These are phyloP conservation scores for Spisula solida DNA, from an alignment of 2,888 invertebrate genomes.

Conservation along the genomic window DNA sequence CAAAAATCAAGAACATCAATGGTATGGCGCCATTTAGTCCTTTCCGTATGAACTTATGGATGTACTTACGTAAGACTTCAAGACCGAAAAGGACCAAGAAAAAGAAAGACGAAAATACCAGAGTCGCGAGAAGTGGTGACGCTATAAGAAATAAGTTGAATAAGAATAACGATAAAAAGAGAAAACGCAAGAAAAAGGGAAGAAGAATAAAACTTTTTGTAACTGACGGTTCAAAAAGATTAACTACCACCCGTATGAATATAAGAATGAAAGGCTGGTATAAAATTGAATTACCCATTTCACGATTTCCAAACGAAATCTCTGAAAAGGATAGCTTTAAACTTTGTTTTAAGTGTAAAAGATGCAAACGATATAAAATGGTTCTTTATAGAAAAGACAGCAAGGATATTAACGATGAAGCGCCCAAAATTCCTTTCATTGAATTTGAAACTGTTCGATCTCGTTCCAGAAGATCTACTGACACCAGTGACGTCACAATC, in stretches of 20 bases:
- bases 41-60: conserved; percentile 50
- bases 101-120: conserved; percentile 24
- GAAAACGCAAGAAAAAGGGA: conserved; percentile 43
- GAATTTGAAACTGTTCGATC: conserved; percentile 53
- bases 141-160: not conserved
- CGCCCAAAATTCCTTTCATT: conserved; percentile 57
- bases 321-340: conserved; percentile 52
- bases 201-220: conserved; percentile 59
- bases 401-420: not conserved
- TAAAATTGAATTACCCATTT: conserved; percentile 62
- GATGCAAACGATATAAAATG: conserved; percentile 55
- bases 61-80: conserved; percentile 47
- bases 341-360: conserved; percentile 62
- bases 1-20: conserved; percentile 40
- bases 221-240: conserved; percentile 50
- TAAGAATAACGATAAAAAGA: conserved; percentile 31
- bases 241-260: conserved; percentile 61
- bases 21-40: conserved; percentile 40
- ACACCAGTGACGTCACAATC: conserved; percentile 29
- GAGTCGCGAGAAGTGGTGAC: not conserved
- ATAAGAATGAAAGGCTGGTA: conserved; percentile 56
- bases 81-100: conserved; percentile 41
- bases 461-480: conserved; percentile 54
- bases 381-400: conserved; percentile 50
- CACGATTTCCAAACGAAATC: conserved; percentile 59